Percentiles rank a stretch among this genome's conserved stretches.
phyloP scores from a whole-genome alignment of 2,888 invertebrate species.

The Anthrax anthrax region DNA sequence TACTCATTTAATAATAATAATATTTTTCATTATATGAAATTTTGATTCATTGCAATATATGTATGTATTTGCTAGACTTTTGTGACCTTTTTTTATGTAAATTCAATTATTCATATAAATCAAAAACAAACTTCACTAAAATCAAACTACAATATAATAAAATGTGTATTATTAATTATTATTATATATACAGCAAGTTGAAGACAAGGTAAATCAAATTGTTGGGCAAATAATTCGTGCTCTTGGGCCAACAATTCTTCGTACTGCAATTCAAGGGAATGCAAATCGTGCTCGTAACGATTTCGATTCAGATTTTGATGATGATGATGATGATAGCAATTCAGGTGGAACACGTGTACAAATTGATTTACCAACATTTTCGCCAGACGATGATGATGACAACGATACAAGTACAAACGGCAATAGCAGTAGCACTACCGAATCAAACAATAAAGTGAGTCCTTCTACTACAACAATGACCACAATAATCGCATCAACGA shows the following conservation, averaged over 20 bases:
- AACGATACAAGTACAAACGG: conserved; percentile 39
- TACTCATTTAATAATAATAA: too few relatives aligned
- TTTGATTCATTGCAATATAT: too few relatives aligned
- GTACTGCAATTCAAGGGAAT: conserved; percentile 33
- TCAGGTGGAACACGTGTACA: conserved; percentile 39
- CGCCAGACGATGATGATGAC: conserved; percentile 50
- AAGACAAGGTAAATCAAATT: conserved; percentile 30
- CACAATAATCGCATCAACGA: conserved; percentile 5
- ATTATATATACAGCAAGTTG: conserved; percentile 26
- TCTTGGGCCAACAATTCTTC: conserved; percentile 53
- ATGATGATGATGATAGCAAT: conserved; percentile 32
- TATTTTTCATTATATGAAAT: too few relatives aligned
- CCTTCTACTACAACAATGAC: conserved; percentile 6
- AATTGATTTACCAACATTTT: conserved; percentile 51
- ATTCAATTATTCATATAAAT: too few relatives aligned
- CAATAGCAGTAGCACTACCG: conserved; percentile 33
- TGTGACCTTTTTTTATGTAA: too few relatives aligned
- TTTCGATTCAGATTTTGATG: conserved; percentile 37
- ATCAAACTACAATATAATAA: too few relatives aligned
- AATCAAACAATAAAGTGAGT: conserved; percentile 12
- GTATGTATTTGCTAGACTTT: too few relatives aligned
- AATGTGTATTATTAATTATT: too few relatives aligned
- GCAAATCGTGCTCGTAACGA: conserved; percentile 26
- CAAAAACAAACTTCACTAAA: too few relatives aligned
- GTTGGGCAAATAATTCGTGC: conserved; percentile 48